A percentile compares a stretch with the other conserved stretches of the same genome.
Conservation (phyloP, 2,888 invertebrate species). For the Beris chalybata region DNA sequence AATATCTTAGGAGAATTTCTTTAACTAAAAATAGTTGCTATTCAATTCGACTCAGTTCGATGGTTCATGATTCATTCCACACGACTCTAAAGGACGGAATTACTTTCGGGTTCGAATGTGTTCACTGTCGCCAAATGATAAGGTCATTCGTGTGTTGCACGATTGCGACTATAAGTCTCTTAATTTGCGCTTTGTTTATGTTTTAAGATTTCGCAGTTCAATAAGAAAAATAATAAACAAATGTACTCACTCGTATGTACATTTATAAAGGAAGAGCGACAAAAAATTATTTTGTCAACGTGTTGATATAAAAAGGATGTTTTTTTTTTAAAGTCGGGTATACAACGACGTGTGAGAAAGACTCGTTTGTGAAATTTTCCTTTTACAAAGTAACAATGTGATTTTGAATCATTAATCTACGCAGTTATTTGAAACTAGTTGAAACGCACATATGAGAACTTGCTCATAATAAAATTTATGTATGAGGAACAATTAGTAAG, state of each 20-base stretch:
- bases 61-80: constrained; percentile 11
- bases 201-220: background rate
- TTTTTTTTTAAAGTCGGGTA: background rate
- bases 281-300: background rate
- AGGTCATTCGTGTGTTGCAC: constrained; percentile 11
- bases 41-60: background rate
- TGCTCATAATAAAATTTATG: background rate
- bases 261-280: too few species aligned
- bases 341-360: background rate
- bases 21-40: too few species aligned
- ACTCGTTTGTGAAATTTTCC: too few species aligned
- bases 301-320: background rate
- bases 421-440: too few species aligned
- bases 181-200: background rate
- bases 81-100: background rate
- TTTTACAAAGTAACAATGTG: too few species aligned
- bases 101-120: constrained; percentile 8
- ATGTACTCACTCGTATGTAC: too few species aligned
- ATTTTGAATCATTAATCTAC: too few species aligned
- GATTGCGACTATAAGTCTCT: too few species aligned
- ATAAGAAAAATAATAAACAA: constrained; percentile 9
- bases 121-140: constrained; percentile 23
- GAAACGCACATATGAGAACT: background rate
- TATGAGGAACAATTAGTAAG: too few species aligned
- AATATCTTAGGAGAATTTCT: too few species aligned